Conservation (phyloP, 2,888 invertebrate genomes). For the Gymnocheta viridis region DNA sequence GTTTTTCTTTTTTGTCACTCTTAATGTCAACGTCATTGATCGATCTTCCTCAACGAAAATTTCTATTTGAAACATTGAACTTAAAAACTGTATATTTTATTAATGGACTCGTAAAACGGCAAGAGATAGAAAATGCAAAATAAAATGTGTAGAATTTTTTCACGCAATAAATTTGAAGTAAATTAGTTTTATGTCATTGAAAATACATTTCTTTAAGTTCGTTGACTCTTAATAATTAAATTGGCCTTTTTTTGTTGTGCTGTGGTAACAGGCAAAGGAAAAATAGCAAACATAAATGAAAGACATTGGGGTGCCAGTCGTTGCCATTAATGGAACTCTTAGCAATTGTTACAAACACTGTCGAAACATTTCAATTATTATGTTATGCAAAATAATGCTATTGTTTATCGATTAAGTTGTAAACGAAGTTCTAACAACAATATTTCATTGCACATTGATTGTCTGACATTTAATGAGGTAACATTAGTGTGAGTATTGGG, state of each 20-base stretch:
- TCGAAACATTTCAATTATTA: conserved; percentile 9
- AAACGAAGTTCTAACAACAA: conserved; percentile 40
- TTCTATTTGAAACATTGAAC: conserved; percentile 65
- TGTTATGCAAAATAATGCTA: conserved; percentile 30
- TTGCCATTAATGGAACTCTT: conserved; percentile 8
- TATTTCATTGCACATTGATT: neutral
- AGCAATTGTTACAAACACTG: neutral
- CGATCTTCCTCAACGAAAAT: conserved; percentile 29
- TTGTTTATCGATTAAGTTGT: conserved; percentile 59
- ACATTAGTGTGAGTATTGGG: neutral
- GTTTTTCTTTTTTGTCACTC: neutral
- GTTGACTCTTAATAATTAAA: conserved; percentile 42
- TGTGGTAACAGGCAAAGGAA: neutral
- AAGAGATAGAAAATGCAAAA: neutral
- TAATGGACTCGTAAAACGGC: neutral
- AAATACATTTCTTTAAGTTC: conserved; percentile 35
- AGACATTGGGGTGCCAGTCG: conserved; percentile 25
- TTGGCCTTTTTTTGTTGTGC: neutral
- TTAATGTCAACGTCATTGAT: conserved; percentile 35
- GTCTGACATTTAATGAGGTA: neutral
- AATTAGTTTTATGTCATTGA: neutral
- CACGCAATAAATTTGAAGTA: neutral
- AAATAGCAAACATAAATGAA: neutral
- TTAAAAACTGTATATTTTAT: conserved; percentile 30
- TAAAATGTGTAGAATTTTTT: neutral